Base-by-base conservation (phyloP, 2,888 invertebrate species). In the Mythimna impura region DNA sequence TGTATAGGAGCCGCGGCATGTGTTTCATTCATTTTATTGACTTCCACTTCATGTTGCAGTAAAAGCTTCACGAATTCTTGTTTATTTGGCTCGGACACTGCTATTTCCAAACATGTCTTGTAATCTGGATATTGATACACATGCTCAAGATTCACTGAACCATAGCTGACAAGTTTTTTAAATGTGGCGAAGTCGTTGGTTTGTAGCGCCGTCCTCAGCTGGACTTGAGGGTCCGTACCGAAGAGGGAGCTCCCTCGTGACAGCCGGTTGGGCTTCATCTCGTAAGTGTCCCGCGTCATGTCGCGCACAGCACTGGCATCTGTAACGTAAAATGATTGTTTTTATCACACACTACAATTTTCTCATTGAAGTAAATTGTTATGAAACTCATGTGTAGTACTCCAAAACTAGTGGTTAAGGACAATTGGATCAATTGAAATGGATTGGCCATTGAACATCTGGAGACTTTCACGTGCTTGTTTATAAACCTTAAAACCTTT, bases 1-100 rank as follows among this genome's bases (percentile, higher is more conserved):
- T 98, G 97, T 78, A 98, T 94, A 0, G 97, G 97, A n/a, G 97
- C 97, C 78, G 96, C 96, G 22, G 96, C 94, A 68, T 97, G 96
- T 3, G 94, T 94, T 78, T 94, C 94, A 88, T 97, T 97, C 0
- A 97, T 87, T 83, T 92, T 95, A 82, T 97, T 97, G 0, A 97
- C 96, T 89, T 97, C 95, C 0, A 97, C 97, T 74, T 97, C 97
- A 68, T 96, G 91, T 72, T 97, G 94, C 17, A 98, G 88, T 54
- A 98, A 91, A 6, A 96, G 92, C 83, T 96, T 93, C 0, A 97
- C 96, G 70, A 97, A 97, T 50, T 97, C 95, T 47, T 94, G 89
- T 80, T 93, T 94, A 58, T 97, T 96, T 22, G 92, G 91, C 77
- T 96, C 95, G 0, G 93, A 94, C 43, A 97, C 95, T 6, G 97